A percentile compares a stretch with the other conserved stretches of the same genome.
Evolutionary conservation across 2,888 invertebrate species (phyloP).

Genomic region (Rotaria socialis): DNA sequence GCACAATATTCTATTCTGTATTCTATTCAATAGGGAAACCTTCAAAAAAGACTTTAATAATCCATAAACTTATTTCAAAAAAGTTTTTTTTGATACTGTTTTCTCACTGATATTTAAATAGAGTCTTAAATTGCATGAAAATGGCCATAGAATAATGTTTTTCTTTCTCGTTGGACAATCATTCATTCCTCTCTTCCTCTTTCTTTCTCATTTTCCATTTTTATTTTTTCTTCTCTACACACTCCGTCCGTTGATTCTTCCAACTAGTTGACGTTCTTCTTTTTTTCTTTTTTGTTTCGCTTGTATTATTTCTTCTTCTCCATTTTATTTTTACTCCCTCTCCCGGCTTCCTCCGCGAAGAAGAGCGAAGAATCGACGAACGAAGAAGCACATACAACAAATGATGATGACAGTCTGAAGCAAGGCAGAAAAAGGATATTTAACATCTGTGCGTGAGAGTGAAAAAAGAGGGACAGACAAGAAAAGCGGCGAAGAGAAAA

Average conservation of each 20-base stretch:
- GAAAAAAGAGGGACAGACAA: constrained; percentile 32
- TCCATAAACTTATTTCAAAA: not conserved
- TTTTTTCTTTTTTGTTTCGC: not conserved
- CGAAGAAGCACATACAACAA: not conserved
- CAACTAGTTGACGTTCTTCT: not conserved
- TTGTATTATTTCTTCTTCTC: not conserved
- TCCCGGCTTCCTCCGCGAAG: constrained; percentile 11
- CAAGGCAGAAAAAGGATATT: constrained; percentile 25
- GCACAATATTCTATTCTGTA: not conserved
- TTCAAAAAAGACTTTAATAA: not conserved
- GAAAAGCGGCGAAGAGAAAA: not conserved
- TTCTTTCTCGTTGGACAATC: not conserved
- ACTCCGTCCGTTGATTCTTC: not conserved
- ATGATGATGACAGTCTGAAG: not conserved
- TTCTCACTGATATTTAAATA: not conserved
- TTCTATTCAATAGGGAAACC: not conserved
- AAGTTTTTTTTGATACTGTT: not conserved
- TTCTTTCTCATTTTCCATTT: not conserved
- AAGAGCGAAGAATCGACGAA: constrained; percentile 11
- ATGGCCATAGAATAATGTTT: not conserved
- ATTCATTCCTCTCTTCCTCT: not conserved
- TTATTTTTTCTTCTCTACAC: not conserved
- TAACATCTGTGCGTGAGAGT: constrained; percentile 22
- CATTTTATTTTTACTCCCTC: not conserved
- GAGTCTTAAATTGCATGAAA: not conserved